Base-by-base conservation (phyloP, 2,797 vertebrate species). In the Siniperca obscura region DNA sequence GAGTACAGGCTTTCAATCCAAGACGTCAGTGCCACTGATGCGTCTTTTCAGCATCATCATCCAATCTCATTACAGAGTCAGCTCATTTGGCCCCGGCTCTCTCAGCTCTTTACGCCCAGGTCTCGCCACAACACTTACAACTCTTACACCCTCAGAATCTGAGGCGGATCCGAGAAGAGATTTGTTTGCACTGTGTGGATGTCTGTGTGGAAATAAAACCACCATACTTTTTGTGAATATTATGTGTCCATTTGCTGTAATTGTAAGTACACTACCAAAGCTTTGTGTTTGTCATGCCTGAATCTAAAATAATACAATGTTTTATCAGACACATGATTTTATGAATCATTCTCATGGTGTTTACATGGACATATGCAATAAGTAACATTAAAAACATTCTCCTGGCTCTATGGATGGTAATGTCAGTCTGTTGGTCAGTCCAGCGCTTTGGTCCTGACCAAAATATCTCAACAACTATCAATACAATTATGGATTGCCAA, bases 51-150 rank as follows among this genome's bases (percentile, higher is more conserved):
- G 34, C 42, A 7, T 52, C 40, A 30, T 71, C 55, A 25, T 72
- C 61, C 71, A 62, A 3, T 57, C n/a, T 73, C 68, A 65, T 69
- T 59, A 72, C 46, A 48, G 27, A 22, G 61, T 52, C 5, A 3
- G 64, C 34, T 81, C 19, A 40, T 70, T 73, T 48, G 14, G 55
- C 34, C 2, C 5, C 76, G 55, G n/a, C 68, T 19, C 36, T 52
- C 36, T 68, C 66, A 30, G 36, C 62, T 68, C 16, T 21, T 53
- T 70, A 4, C 19, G 5, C 17, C 42, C 19, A 66, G 22, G 46
- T 40, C 14, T 77, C 56, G 62, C 19, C 12, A 16, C 68, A 38
- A 3, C 72, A 25, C 44, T 34, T 12, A 34, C 6, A 48, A 16
- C n/a, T 12, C 0, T 40, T 1, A 59, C 66, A 12, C 25, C 36